phyloP scores from a whole-genome alignment of 2,113 vertebrate genomes.

The Laticauda laticaudata region DNA sequence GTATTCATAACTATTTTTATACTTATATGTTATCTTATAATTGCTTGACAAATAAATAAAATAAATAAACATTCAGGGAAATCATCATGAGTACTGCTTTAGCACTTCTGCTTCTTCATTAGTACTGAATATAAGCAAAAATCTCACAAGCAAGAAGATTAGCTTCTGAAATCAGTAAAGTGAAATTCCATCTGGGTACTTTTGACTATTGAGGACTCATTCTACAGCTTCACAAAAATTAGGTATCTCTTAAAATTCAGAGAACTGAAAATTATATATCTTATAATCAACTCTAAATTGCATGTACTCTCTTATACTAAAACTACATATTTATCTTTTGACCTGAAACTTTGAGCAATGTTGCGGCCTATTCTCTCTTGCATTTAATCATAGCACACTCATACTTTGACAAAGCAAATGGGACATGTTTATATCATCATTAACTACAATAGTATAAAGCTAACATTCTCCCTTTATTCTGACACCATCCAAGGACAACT shows the following conservation, averaged over 20 bases:
- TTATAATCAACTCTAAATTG: neutral
- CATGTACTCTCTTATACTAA: neutral
- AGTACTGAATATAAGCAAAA: neutral
- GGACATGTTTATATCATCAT: neutral
- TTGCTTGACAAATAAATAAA: too few relatives aligned
- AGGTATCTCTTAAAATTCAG: neutral
- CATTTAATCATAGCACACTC: neutral
- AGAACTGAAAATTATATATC: slow-evolving; percentile 15
- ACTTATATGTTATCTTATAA: too few relatives aligned
- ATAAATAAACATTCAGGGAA: neutral
- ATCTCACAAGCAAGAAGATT: neutral
- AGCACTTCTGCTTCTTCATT: neutral
- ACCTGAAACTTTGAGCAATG: neutral
- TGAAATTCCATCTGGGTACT: neutral
- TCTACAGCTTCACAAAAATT: neutral
- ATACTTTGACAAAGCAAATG: neutral
- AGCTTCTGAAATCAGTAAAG: neutral
- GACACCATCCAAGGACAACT: neutral
- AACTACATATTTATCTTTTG: neutral
- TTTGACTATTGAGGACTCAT: neutral
- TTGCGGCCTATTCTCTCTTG: neutral
- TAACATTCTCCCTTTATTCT: neutral
- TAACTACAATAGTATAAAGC: neutral
- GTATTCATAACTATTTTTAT: too few relatives aligned
- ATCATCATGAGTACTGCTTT: neutral